Percentiles rank a stretch among this genome's conserved stretches.
Conservation (phyloP, 2,888 invertebrate genomes). For the Camptogramma bilineatum region DNA sequence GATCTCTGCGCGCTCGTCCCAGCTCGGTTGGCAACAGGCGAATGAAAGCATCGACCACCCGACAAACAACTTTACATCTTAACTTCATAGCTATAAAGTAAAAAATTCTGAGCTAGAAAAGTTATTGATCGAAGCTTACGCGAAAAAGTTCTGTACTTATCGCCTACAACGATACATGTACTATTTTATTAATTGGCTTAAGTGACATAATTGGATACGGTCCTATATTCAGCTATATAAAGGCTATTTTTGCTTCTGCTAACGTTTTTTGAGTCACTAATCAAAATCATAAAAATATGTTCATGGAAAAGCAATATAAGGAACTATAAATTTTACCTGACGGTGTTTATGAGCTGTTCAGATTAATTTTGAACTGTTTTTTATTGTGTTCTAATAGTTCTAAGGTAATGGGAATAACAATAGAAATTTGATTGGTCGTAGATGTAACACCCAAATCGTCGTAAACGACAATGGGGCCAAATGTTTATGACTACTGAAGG, state of each 20-base stretch:
- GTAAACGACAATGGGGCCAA: conserved; percentile 11
- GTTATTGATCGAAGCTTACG: conserved; percentile 81
- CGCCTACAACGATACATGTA: conserved; percentile 67
- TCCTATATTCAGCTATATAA: conserved; percentile 29
- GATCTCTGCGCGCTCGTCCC: conserved; percentile 65
- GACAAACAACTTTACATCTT: conserved; percentile 49
- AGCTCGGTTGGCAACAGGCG: conserved; percentile 79
- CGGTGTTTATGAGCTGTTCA: conserved; percentile 18
- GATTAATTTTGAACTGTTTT: conserved; percentile 31
- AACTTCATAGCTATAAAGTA: neutral
- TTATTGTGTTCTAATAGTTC: conserved; percentile 36
- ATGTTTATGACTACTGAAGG: conserved; percentile 8
- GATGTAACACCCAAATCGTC: conserved; percentile 18
- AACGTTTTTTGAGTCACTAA: conserved; percentile 5
- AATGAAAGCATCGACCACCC: conserved; percentile 62
- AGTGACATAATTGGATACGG: conserved; percentile 42
- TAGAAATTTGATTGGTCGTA: conserved; percentile 31
- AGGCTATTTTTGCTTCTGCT: conserved; percentile 16
- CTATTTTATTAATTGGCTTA: conserved; percentile 72
- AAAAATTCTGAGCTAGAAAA: conserved; percentile 39
- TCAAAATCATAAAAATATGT: conserved; percentile 9
- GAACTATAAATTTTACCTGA: conserved; percentile 21
- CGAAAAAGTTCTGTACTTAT: conserved; percentile 81
- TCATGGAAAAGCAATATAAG: conserved; percentile 18
- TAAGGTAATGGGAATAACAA: conserved; percentile 30